phyloP scores from a whole-genome alignment of 2,888 invertebrate genomes.

The Cataglyphis albicans region DNA sequence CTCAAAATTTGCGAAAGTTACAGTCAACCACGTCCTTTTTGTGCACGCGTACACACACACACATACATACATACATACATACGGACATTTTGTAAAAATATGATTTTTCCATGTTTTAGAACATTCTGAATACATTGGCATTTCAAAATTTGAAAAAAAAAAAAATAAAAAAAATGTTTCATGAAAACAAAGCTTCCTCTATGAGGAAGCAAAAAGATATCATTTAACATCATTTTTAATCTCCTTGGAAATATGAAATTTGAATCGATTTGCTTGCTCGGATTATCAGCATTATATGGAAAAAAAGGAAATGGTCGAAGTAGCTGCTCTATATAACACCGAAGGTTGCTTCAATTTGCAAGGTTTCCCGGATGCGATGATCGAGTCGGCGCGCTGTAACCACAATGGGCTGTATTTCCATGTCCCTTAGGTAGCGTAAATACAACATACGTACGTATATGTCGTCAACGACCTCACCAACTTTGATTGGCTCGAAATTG shows the following conservation, averaged over 20 bases:
- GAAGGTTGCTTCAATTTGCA: constrained; percentile 46
- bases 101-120: too few species aligned
- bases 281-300: neutral
- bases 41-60: too few species aligned
- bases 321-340: constrained; percentile 18
- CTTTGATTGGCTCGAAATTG: constrained; percentile 63
- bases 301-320: constrained; percentile 18
- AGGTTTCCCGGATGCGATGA: constrained; percentile 48
- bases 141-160: too few species aligned
- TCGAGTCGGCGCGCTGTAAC: constrained; percentile 44
- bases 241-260: neutral
- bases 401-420: constrained; percentile 26
- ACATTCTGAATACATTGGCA: too few species aligned
- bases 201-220: neutral
- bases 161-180: neutral
- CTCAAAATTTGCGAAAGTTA: too few species aligned
- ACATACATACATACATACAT: too few species aligned
- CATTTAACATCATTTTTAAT: neutral
- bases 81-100: too few species aligned
- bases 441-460: neutral
- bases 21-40: too few species aligned
- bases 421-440: constrained; percentile 26
- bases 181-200: too few species aligned
- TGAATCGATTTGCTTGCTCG: too few species aligned
- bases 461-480: constrained; percentile 34